Conservation (phyloP, 2,113 vertebrate species). For the Merops nubicus region DNA sequence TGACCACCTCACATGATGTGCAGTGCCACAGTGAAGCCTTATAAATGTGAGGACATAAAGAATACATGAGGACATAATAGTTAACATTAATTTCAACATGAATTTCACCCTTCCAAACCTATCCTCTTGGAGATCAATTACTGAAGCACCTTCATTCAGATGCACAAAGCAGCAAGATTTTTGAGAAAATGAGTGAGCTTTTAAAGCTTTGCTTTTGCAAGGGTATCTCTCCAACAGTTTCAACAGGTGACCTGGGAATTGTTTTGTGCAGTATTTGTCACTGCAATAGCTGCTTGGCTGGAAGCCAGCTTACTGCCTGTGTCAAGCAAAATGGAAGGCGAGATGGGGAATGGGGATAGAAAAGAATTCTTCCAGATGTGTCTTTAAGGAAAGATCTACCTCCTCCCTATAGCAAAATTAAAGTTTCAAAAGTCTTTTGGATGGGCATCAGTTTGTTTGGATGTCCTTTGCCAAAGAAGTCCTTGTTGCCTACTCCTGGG, state of each 20-base stretch:
- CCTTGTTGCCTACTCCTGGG: background rate
- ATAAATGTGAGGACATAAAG: background rate
- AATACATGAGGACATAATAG: background rate
- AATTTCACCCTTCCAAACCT: background rate
- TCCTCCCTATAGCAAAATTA: background rate
- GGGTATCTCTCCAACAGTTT: background rate
- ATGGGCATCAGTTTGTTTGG: rapidly evolving
- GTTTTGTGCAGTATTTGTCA: background rate
- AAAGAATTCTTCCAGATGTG: background rate
- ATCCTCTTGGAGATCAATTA: background rate
- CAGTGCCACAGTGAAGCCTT: background rate
- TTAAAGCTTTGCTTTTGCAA: background rate
- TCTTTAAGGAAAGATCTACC: background rate
- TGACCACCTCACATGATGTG: background rate
- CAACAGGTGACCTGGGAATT: background rate
- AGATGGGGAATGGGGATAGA: background rate
- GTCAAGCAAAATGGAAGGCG: background rate
- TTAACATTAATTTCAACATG: background rate
- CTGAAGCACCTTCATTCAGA: background rate
- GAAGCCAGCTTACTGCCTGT: background rate
- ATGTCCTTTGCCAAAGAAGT: background rate
- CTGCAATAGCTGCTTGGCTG: background rate
- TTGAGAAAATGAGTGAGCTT: background rate
- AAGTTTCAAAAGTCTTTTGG: background rate
- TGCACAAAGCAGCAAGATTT: background rate